Evolutionary conservation across 2,888 invertebrate genomes (phyloP).

Genomic region (Philopedon plagiatum): DNA sequence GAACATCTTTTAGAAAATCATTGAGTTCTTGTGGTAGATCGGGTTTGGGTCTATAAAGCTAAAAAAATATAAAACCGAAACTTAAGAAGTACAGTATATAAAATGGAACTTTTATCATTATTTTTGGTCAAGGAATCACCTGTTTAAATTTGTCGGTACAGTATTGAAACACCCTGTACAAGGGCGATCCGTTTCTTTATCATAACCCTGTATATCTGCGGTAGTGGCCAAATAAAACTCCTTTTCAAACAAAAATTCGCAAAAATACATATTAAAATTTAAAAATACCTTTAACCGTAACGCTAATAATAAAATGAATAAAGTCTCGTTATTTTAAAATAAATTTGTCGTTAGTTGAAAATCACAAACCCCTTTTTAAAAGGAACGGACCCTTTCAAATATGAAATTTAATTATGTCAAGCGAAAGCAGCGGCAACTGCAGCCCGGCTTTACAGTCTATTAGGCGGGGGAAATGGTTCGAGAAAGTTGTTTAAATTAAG

Average conservation of each 20-base stretch:
- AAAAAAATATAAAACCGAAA: neutral
- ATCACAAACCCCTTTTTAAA: slow-evolving; percentile 8
- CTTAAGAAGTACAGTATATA: too few relatives aligned
- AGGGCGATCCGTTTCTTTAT: too few relatives aligned
- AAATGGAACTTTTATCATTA: too few relatives aligned
- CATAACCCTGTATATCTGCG: too few relatives aligned
- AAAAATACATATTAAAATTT: too few relatives aligned
- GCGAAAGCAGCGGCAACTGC: slow-evolving; percentile 3
- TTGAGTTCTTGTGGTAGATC: slow-evolving; percentile 64
- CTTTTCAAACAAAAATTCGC: too few relatives aligned
- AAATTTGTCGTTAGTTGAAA: neutral
- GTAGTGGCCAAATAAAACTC: too few relatives aligned
- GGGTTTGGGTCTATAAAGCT: slow-evolving; percentile 56
- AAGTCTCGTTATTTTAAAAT: neutral
- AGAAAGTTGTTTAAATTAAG: slow-evolving; percentile 20
- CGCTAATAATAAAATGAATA: too few relatives aligned
- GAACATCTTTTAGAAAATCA: slow-evolving; percentile 62
- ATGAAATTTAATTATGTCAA: slow-evolving; percentile 17
- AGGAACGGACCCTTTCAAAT: neutral
- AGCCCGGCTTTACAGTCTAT: slow-evolving; percentile 16
- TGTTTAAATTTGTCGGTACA: too few relatives aligned
- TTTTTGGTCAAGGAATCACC: too few relatives aligned
- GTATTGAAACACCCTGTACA: too few relatives aligned
- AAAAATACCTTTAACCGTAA: too few relatives aligned
- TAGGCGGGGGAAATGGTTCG: slow-evolving; percentile 13